Percentiles rank a stretch among this genome's conserved stretches.
These are phyloP conservation scores for Platycnemis pennipes DNA, from an alignment of 2,888 invertebrate species.

Conservation along the genomic window DNA sequence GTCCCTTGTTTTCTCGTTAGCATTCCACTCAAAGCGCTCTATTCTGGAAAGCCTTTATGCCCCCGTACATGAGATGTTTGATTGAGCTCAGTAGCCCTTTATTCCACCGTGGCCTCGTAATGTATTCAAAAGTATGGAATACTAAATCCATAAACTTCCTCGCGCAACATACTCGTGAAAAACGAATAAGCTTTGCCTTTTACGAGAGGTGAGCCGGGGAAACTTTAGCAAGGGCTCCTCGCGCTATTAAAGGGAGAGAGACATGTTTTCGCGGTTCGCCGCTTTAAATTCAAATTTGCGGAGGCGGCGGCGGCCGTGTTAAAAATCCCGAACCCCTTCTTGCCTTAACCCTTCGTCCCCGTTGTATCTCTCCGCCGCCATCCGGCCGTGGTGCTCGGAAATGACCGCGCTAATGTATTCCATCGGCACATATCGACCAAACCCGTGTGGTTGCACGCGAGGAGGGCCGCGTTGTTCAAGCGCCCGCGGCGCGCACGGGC, in stretches of 20 bases:
- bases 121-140: not conserved
- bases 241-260: not conserved
- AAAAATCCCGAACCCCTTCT: not conserved
- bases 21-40: not conserved
- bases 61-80: not conserved
- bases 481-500: not conserved
- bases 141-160: not conserved
- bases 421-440: conserved; percentile 15
- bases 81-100: not conserved
- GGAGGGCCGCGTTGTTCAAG: not conserved
- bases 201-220: not conserved
- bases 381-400: not conserved
- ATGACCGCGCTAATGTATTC: not conserved
- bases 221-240: not conserved
- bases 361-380: not conserved
- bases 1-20: not conserved
- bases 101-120: not conserved
- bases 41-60: not conserved
- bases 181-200: not conserved
- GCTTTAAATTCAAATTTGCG: not conserved
- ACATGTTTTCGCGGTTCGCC: not conserved
- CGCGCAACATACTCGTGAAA: not conserved
- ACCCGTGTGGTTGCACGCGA: not conserved
- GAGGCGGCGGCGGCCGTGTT: not conserved
- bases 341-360: not conserved